Evolutionary conservation across 2,888 invertebrate genomes (phyloP), one percentile per base, ranked within the genome.

Genomic region (Orthonychiurus folsomi): DNA sequence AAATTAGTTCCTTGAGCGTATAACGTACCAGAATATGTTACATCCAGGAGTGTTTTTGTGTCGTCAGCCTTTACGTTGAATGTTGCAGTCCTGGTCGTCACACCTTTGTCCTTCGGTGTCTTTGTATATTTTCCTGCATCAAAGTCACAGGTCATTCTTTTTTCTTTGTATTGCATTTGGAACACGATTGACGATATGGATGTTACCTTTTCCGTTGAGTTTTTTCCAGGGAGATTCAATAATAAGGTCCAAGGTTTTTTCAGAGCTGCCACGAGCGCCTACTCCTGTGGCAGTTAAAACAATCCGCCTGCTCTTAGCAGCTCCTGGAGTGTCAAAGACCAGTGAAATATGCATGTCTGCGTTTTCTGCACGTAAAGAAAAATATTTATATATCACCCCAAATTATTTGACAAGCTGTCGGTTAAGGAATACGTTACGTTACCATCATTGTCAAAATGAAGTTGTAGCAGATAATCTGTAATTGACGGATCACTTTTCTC

Each of bases 311-410:
- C 85, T 81, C 0, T 78, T 77, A 70, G 83, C 81, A 1, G 87
- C 85, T 50, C 86, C 86, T 0, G 88, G 85, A 0, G 85, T 84
- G 70, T 84, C 82, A 23, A 82, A 56, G 9, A 37, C 37, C 37
- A 37, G 15, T 25, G 50, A 20, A n/a, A 61, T 26, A 1, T 20
- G 20, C 12, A 61, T 21, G 25, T 20, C 50, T 18, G 47, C 23
- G 15, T 60, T 54, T 20, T 53, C 60, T 60, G 53, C 3, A 24
- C 3, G 25, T 12, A 26, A 27, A 9, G 27, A 27, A 27, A 2
- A 9, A 26, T n/a, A 5, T 26, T 3, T 28, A 2, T n/a, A n/a
- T n/a, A n/a, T n/a, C n/a, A n/a, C n/a, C 55, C 55, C 23, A 20
- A 27, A 26, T 57, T 21, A 12, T 53, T 24, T 37, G 37, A 37